Evolutionary conservation across 23 tunicate species (phyloP).

Genomic region (Ascidia mentula): DNA sequence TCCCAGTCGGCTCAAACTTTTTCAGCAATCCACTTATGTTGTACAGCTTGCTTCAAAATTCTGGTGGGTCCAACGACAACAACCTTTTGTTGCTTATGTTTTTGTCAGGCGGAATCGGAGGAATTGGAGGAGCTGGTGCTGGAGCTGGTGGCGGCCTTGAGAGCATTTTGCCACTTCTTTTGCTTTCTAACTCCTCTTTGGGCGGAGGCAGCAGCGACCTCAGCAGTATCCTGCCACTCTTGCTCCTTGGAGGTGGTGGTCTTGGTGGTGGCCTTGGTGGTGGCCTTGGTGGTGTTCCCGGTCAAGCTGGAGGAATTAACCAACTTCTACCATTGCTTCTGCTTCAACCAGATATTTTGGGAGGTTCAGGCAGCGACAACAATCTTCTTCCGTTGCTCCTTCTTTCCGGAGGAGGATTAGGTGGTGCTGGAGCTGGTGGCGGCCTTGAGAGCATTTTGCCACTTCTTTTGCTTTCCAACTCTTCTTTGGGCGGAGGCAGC

Average conservation of each 20-base stretch:
- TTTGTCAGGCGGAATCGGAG: constrained; percentile 21
- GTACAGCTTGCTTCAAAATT: constrained; percentile 19
- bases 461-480: constrained; percentile 12
- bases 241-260: constrained; percentile 16
- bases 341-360: not conserved
- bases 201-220: not conserved
- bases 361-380: constrained; percentile 5
- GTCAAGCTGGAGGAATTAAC: not conserved
- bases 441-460: constrained; percentile 14
- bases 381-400: constrained; percentile 18
- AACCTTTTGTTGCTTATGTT: not conserved
- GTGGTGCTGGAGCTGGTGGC: not conserved
- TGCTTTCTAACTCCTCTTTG: not conserved
- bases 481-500: not conserved
- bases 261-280: not conserved
- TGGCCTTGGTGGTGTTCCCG: not conserved
- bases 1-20: not conserved
- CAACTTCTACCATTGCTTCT: constrained; percentile 15
- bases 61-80: constrained; percentile 4
- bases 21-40: constrained; percentile 31
- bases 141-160: not conserved
- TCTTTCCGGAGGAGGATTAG: constrained; percentile 4
- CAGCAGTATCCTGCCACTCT: not conserved
- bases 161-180: constrained; percentile 9
- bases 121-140: constrained; percentile 13